Evolutionary conservation across 2,797 vertebrate genomes (phyloP).

Genomic region (Caiman crocodilus): DNA sequence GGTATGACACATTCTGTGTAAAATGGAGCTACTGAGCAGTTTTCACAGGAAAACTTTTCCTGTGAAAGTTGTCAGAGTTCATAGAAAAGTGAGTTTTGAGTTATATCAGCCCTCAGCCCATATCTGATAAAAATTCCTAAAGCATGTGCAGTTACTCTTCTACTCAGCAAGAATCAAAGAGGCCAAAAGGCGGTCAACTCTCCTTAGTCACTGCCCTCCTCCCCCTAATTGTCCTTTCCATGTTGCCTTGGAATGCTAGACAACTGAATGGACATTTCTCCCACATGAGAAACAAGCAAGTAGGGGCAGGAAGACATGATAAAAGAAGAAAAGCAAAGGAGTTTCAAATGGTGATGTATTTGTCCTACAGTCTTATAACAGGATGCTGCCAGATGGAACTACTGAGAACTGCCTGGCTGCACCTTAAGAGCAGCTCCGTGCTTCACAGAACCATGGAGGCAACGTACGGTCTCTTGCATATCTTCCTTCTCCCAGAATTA

Average conservation of each 20-base stretch:
- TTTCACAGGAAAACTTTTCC: background rate
- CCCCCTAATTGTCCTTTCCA: background rate
- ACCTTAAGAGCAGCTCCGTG: background rate
- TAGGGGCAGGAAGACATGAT: background rate
- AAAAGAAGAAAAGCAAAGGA: background rate
- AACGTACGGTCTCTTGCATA: background rate
- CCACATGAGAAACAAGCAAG: background rate
- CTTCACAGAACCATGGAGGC: background rate
- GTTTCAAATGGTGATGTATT: background rate
- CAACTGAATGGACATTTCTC: background rate
- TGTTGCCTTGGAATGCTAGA: background rate
- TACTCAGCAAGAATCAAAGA: background rate
- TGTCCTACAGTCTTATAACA: background rate
- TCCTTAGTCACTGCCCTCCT: background rate
- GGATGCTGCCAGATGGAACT: background rate
- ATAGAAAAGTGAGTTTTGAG: background rate
- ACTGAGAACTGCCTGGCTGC: background rate
- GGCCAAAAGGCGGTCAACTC: background rate
- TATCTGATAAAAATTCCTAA: background rate
- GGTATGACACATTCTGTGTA: background rate
- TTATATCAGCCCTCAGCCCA: background rate
- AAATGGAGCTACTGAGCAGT: background rate
- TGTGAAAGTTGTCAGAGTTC: too few relatives aligned
- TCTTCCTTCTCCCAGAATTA: background rate
- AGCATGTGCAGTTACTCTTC: background rate